Base-by-base conservation (phyloP, 2,797 vertebrate genomes). In the Microtus obscurus region DNA sequence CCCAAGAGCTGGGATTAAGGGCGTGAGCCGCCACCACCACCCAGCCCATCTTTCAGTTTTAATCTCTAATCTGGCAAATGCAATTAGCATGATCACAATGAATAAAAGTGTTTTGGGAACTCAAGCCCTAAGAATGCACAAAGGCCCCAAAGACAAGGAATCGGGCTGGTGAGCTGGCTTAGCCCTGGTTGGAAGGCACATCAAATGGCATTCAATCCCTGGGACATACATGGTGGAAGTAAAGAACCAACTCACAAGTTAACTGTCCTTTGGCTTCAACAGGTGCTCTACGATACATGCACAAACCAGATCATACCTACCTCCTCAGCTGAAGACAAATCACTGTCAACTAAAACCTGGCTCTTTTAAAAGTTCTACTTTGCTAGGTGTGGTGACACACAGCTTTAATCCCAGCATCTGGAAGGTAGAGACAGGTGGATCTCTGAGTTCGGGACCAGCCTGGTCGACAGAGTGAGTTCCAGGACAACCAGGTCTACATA, bases 1-100 rank as follows among this genome's bases (percentile, higher is more conserved):
- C 34, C 34, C 34, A 1, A 69, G 6, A 8, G 67, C 67, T 69
- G 67, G 67, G 17, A 69, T 69, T 69, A 69, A n/a, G 37, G 6
- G 17, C 34, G 6, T 69, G 67, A 1, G 67, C 34, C 3, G 17
- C 16, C 16, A 19, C 16, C 16, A 63, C 16, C 17, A 16, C 34
- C 67, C 67, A n/a, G 31, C 31, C 14, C 31, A 34, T 69, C 34
- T 69, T 25, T 61, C 76, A 87, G 61, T 82, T 94, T 91, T 79
- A 74, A 82, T 91, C 85, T 96, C 63, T 45, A 92, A 77, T 61
- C 40, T 40, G 12, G 76, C 73, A 93, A 93, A 78, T 59, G 59
- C 31, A 78, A 91, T 25, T 19, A 94, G 69, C 51, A 94, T 69
- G 87, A 89, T 69, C 7, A 34, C 71, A 40, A 87, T 74, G 63